Conservation (phyloP, 2,888 invertebrate species). For the Philaethria dido region DNA sequence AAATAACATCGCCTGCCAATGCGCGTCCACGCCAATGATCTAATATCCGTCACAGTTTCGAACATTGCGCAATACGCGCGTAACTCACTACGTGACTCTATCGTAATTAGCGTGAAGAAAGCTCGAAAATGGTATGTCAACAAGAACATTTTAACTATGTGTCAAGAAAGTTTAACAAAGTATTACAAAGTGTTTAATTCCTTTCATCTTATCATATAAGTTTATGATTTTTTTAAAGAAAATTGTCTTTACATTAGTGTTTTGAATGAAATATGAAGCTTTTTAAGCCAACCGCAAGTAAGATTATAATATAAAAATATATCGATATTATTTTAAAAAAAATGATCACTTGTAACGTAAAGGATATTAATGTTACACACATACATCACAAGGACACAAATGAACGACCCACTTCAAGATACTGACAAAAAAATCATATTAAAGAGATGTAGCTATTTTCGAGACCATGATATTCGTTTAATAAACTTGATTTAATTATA, state of each 20-base stretch:
- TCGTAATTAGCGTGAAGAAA: slow-evolving; percentile 21
- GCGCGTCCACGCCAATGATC: slow-evolving; percentile 44
- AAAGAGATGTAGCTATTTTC: slow-evolving; percentile 8
- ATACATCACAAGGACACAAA: no score
- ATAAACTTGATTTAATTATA: background rate
- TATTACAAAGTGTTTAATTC: background rate
- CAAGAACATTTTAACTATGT: slow-evolving; percentile 4
- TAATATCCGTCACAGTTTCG: slow-evolving; percentile 41
- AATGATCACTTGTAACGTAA: background rate
- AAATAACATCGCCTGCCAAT: slow-evolving; percentile 73
- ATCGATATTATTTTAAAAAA: background rate
- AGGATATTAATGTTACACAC: slow-evolving; percentile 3
- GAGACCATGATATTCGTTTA: background rate
- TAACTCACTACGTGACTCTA: slow-evolving; percentile 19
- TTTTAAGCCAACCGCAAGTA: background rate
- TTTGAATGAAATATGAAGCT: background rate
- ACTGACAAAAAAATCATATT: slow-evolving; percentile 7
- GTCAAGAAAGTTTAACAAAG: background rate
- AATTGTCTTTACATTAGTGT: background rate
- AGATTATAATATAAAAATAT: background rate
- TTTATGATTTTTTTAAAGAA: background rate
- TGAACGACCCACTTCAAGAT: background rate
- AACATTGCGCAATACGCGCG: slow-evolving; percentile 38
- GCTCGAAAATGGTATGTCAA: slow-evolving; percentile 11
- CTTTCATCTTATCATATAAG: background rate